Conservation (phyloP, 2,888 invertebrate species). For the Platynereis dumerilii region DNA sequence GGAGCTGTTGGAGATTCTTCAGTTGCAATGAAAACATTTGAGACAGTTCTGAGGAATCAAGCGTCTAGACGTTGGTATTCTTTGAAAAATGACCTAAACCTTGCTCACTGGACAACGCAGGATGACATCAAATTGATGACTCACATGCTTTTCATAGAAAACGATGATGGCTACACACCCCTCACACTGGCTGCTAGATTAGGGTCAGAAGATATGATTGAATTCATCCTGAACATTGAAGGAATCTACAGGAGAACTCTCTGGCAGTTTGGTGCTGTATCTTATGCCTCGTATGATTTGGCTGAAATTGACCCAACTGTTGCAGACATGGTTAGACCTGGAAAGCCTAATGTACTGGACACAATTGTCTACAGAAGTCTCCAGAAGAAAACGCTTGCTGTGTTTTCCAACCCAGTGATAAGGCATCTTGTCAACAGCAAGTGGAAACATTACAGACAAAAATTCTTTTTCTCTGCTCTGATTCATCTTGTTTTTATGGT, state of each 20-base stretch:
- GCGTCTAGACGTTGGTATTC: not conserved
- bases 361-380: not conserved
- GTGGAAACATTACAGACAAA: conserved; percentile 7
- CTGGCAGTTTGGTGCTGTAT: not conserved
- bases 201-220: not conserved
- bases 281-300: not conserved
- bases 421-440: not conserved
- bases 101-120: not conserved
- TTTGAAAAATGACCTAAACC: not conserved
- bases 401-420: not conserved
- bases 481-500: conserved; percentile 8
- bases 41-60: not conserved
- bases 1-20: not conserved
- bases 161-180: not conserved
- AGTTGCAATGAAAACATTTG: not conserved
- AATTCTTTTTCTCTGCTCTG: not conserved
- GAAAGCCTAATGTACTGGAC: not conserved
- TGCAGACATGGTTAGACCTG: not conserved
- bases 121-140: not conserved
- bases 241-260: not conserved
- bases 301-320: conserved; percentile 7
- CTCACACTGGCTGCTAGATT: not conserved
- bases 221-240: not conserved
- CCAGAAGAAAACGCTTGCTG: not conserved
- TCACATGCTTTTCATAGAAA: not conserved